Evolutionary conservation across 1,140 invertebrate species (phyloP), one percentile per base, ranked within the genome.

Genomic region (Ruditapes philippinarum): DNA sequence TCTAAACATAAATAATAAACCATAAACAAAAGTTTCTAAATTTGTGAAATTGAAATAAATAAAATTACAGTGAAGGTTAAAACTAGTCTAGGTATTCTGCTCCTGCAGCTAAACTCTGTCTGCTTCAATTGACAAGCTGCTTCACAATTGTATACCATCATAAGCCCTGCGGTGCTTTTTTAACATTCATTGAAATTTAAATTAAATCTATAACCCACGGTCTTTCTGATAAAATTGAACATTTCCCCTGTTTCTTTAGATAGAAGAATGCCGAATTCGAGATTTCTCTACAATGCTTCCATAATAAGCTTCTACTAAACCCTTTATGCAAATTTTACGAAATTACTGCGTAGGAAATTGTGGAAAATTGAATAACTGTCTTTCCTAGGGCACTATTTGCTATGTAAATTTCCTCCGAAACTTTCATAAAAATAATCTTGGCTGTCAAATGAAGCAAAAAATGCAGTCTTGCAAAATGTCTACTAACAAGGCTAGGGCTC

Each of bases 351-450:
- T 25, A 70, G 65, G 65, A 70, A 70, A 70, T 70, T 70, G 65
- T 70, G 65, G 65, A 70, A 70, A 70, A 70, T 70, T 70, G 65
- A 70, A 70, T 70, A 70, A 70, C 65, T 70, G 65, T 40, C 65
- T 70, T 70, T 70, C 65, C 36, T 70, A 70, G 65, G 65, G 65
- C 65, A 38, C 65, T 70, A 40, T 70, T 70, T 70, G 65, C 65
- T 70, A 70, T 70, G 65, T 70, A 70, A 70, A 70, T 70, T 70
- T 70, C 65, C 65, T 25, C 33, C 14, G 3, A 70, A 70, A 14
- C 38, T 70, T 70, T 33, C 36, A 38, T 38, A 70, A 70, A 70
- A 36, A 70, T 70, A 70, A 70, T 70, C 65, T 70, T 1, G 33
- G 65, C 36, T 36, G 65, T 70, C 36, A 70, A 70, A 70, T 19